phyloP scores from a whole-genome alignment of 2,797 vertebrate species.

The Peromyscus eremicus region DNA sequence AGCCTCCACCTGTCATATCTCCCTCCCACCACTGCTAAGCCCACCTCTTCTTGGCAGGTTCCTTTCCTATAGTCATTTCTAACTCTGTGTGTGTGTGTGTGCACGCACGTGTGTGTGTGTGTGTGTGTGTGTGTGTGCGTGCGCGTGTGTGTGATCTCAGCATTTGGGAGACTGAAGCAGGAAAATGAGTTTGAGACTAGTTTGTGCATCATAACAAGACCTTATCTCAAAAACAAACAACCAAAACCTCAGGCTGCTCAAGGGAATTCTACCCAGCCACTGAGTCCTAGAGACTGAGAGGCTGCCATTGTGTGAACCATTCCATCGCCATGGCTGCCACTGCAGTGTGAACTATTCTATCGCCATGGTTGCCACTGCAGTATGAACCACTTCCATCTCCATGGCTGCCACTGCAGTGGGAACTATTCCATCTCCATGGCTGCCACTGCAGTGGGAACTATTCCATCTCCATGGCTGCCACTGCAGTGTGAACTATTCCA shows the following conservation, averaged over 20 bases:
- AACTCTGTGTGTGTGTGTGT: not conserved
- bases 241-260: not conserved
- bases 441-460: too few relatives aligned
- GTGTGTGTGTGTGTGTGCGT: not conserved
- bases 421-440: not conserved
- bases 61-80: too few relatives aligned
- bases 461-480: too few relatives aligned
- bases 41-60: not conserved
- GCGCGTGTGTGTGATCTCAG: not conserved
- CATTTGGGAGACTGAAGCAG: not conserved
- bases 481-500: too few relatives aligned
- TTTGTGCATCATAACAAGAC: not conserved
- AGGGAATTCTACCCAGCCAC: not conserved
- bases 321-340: not conserved
- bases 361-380: not conserved
- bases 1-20: too few relatives aligned
- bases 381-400: not conserved
- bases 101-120: too few relatives aligned
- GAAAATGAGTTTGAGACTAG: not conserved
- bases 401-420: too few relatives aligned
- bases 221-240: not conserved
- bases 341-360: not conserved
- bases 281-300: not conserved
- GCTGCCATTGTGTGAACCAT: too few relatives aligned
- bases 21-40: too few relatives aligned